phyloP scores from a whole-genome alignment of 2,888 invertebrate genomes.

The Melinaea menophilus region DNA sequence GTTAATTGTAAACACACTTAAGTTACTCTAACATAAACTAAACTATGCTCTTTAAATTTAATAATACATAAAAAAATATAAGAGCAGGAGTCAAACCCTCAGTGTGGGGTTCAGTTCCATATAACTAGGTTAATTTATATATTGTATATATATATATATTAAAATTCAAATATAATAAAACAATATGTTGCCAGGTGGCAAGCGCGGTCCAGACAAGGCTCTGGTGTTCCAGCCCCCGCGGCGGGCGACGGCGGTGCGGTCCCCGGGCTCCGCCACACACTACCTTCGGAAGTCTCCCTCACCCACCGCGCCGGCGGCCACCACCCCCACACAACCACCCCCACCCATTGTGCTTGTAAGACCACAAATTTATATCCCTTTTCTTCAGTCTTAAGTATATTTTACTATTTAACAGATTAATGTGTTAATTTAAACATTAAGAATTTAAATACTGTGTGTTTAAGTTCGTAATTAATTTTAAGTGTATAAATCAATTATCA shows the following conservation, averaged over 20 bases:
- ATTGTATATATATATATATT: too few species aligned
- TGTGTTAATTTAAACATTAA: too few species aligned
- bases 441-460: too few species aligned
- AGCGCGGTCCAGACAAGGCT: slow-evolving; percentile 79
- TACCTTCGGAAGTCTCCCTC: slow-evolving; percentile 96
- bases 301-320: slow-evolving; percentile 81
- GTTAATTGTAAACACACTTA: slow-evolving; percentile 11
- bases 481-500: too few species aligned
- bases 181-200: slow-evolving; percentile 47
- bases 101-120: too few species aligned
- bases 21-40: background rate
- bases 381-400: too few species aligned
- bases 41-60: background rate
- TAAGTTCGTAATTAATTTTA: too few species aligned
- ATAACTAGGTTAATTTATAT: too few species aligned
- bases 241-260: slow-evolving; percentile 89
- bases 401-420: too few species aligned
- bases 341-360: slow-evolving; percentile 21
- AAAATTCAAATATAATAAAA: too few species aligned
- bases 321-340: slow-evolving; percentile 43
- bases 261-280: slow-evolving; percentile 89
- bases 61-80: too few species aligned
- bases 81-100: too few species aligned
- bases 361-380: background rate
- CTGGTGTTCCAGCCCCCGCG: slow-evolving; percentile 84